Conservation (phyloP, 2,888 invertebrate genomes). For the Digitonthophagus gazella region DNA sequence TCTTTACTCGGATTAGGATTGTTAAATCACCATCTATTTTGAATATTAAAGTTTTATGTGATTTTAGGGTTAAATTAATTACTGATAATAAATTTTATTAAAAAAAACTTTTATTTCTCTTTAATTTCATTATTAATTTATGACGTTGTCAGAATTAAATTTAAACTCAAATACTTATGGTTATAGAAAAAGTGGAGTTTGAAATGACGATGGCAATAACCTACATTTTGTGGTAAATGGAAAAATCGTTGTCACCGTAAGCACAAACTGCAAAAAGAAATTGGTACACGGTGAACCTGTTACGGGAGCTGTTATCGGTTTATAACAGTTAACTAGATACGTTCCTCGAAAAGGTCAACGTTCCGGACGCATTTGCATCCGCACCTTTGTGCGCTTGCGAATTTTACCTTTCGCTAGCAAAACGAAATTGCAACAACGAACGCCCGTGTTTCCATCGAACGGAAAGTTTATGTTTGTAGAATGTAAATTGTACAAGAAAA, state of each 20-base stretch:
- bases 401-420: background rate
- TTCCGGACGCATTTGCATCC: background rate
- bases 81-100: background rate
- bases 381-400: background rate
- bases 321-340: background rate
- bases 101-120: too few relatives aligned
- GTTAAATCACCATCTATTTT: too few relatives aligned
- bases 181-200: too few relatives aligned
- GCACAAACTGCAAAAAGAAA: background rate
- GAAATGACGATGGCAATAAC: background rate
- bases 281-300: background rate
- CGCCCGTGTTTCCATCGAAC: background rate
- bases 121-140: too few relatives aligned
- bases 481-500: background rate
- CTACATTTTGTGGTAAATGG: background rate
- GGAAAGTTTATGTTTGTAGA: background rate
- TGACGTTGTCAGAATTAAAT: too few relatives aligned
- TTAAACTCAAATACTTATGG: too few relatives aligned
- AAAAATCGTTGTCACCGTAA: background rate
- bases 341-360: background rate
- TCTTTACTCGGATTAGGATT: too few relatives aligned
- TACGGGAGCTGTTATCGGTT: background rate
- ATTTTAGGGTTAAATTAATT: too few relatives aligned
- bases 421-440: background rate
- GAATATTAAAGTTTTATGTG: too few relatives aligned